Base-by-base conservation (phyloP, 2,797 vertebrate species). In the Acanthurus lineatus region DNA sequence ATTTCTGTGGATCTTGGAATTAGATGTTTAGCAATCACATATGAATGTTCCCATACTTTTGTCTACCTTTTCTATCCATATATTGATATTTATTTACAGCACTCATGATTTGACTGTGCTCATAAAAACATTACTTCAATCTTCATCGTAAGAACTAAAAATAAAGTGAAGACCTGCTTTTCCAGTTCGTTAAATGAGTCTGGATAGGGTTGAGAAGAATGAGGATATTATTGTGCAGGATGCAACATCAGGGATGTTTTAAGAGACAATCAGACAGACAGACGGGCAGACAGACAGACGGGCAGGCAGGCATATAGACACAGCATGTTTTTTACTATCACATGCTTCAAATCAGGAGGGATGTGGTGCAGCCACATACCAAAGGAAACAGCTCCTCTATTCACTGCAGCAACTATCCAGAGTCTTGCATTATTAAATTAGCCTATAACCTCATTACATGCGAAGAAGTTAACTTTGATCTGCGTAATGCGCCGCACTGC, bases 301-400 rank as follows among this genome's bases (percentile, higher is more conserved):
- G 45, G 5, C 45, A n/a, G 69, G 51, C 2, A 35, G 12, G 5
- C 3, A 15, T 32, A 38, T 2, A 15, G 60, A 9, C 40, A 48
- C 5, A 5, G 16, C 25, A 8, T 15, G 28, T 48, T 58, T 77
- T 47, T 48, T 52, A 38, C 35, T 25, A 28, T 81, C 79, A 73
- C 78, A 79, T 83, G 83, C 56, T 81, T 79, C 19, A 44, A 20
- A 83, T 88, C 67, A 51, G 8, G 35, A 69, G 59, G 65, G 54
- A 68, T 81, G 53, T 16, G 6, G 17, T 5, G 6, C 14, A 14
- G 20, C 53, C 32, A 11, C 63, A 81, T 25, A 49, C 32, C 52
- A 14, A 15, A 72, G 20, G 22, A 54, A 75, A 82, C 62, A 40
- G 51, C 49, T 64, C 51, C 9, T 81, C 70, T 51, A 16, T 83